These are phyloP conservation scores for Neoarius graeffei DNA, from an alignment of 2,113 vertebrate species.

Conservation along the genomic window DNA sequence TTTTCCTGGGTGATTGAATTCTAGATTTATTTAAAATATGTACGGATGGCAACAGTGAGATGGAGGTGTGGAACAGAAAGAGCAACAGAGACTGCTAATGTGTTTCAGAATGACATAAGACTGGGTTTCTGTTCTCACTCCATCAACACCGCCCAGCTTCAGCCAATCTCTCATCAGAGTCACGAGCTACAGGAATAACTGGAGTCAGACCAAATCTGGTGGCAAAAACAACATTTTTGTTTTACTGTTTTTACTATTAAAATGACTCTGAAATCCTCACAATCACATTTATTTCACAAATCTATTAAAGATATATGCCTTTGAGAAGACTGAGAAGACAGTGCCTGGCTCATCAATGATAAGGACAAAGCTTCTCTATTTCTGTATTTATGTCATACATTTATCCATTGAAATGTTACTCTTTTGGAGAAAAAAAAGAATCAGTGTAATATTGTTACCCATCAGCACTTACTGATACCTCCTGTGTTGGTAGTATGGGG, in stretches of 20 bases:
- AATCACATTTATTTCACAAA: neutral
- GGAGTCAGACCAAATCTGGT: constrained; percentile 3
- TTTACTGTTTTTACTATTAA: neutral
- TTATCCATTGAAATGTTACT: too few relatives aligned
- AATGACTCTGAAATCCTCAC: neutral
- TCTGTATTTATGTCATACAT: too few relatives aligned
- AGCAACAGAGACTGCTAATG: constrained; percentile 41
- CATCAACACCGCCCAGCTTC: constrained; percentile 30
- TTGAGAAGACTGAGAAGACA: neutral
- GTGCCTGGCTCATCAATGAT: neutral
- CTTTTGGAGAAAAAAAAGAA: too few relatives aligned
- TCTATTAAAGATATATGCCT: neutral
- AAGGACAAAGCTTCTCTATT: neutral
- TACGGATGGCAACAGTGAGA: neutral
- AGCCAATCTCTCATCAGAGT: constrained; percentile 20
- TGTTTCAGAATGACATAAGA: constrained; percentile 20
- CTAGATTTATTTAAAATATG: neutral
- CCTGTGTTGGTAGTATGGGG: neutral
- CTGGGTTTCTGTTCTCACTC: constrained; percentile 34
- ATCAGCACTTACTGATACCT: neutral
- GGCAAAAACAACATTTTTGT: neutral
- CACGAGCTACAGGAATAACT: constrained; percentile 27
- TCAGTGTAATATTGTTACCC: too few relatives aligned
- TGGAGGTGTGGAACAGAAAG: constrained; percentile 40
- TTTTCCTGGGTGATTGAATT: neutral